Evolutionary conservation across 2,113 vertebrate species (phyloP).

Genomic region (Solea senegalensis): DNA sequence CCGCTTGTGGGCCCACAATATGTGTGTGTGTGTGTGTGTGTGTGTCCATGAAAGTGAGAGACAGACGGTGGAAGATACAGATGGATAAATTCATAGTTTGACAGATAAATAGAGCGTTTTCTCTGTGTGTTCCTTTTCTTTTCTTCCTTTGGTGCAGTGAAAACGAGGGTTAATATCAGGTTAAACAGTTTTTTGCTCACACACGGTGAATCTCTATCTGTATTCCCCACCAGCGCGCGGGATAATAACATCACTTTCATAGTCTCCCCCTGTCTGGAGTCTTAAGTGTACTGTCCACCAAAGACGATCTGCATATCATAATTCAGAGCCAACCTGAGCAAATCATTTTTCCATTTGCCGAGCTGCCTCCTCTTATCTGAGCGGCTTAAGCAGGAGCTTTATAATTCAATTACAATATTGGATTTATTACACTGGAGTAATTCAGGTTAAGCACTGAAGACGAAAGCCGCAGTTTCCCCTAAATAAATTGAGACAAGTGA

Average conservation of each 20-base stretch:
- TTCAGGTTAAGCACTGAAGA: constrained; percentile 60
- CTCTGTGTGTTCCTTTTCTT: no score
- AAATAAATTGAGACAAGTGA: constrained; percentile 49
- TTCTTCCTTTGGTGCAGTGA: not conserved
- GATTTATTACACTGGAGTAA: constrained; percentile 60
- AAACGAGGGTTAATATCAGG: constrained; percentile 34
- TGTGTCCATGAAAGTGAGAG: constrained; percentile 11
- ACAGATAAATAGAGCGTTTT: constrained; percentile 21
- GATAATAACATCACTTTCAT: constrained; percentile 31
- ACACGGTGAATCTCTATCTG: not conserved
- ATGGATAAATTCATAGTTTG: constrained; percentile 4
- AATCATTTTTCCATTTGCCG: constrained; percentile 67
- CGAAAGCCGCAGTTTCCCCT: constrained; percentile 30
- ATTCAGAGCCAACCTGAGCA: constrained; percentile 66
- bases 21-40: constrained; percentile 25
- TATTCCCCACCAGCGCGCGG: constrained; percentile 18
- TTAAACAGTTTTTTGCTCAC: constrained; percentile 14
- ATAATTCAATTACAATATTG: constrained; percentile 69
- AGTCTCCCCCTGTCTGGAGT: constrained; percentile 31
- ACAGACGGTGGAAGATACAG: constrained; percentile 6
- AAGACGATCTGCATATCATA: constrained; percentile 60
- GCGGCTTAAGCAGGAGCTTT: constrained; percentile 50
- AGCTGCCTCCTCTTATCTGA: constrained; percentile 61
- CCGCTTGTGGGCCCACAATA: constrained; percentile 48
- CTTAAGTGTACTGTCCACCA: constrained; percentile 39